These are phyloP conservation scores for Drosophila kanekoi DNA, from an alignment of 2,888 invertebrate species.

Conservation along the genomic window DNA sequence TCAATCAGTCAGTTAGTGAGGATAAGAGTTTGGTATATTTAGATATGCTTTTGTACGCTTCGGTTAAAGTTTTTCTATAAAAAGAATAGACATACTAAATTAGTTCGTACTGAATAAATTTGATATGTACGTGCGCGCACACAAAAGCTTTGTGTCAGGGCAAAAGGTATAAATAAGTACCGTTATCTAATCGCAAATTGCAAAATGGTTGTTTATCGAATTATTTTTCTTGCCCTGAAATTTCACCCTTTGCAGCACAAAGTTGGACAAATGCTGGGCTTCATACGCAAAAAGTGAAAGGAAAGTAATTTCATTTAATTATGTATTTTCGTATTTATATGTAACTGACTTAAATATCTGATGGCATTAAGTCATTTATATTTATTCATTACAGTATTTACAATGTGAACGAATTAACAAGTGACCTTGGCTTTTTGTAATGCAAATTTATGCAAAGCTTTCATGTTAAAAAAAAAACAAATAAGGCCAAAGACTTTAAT, in stretches of 20 bases:
- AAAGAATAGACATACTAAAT: conserved; percentile 11
- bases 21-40: background rate
- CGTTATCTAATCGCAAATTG: conserved; percentile 44
- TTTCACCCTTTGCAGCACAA: background rate
- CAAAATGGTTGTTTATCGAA: conserved; percentile 52
- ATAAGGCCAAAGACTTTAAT: conserved; percentile 31
- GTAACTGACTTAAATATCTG: background rate
- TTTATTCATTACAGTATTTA: conserved; percentile 30
- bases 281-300: background rate
- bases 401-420: conserved; percentile 30
- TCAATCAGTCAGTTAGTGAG: background rate
- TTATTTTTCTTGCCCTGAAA: conserved; percentile 7
- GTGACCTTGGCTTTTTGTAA: conserved; percentile 63
- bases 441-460: conserved; percentile 63
- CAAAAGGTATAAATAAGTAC: conserved; percentile 15
- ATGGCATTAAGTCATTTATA: background rate
- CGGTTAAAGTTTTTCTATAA: background rate
- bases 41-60: background rate
- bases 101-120: conserved; percentile 3
- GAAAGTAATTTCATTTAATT: background rate
- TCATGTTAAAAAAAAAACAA: background rate
- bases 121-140: background rate
- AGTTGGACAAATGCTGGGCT: background rate
- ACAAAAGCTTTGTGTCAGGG: background rate
- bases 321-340: background rate